phyloP scores from a whole-genome alignment of 2,888 invertebrate genomes.

The Drosophila picticornis region DNA sequence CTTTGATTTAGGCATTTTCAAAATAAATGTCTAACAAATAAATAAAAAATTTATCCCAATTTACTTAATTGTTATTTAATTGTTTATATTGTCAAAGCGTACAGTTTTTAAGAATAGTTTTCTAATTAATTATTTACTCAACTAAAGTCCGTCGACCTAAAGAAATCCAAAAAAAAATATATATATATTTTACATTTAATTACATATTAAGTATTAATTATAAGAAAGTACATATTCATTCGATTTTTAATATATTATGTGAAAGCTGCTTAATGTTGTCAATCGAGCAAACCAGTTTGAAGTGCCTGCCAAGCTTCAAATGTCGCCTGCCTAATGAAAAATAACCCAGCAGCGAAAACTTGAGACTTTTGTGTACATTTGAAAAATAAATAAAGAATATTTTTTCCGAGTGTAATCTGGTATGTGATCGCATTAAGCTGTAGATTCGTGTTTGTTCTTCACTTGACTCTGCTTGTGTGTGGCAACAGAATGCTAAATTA shows the following conservation, averaged over 20 bases:
- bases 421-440: conserved; percentile 59
- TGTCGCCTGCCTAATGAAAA: background rate
- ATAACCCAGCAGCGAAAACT: background rate
- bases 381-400: background rate
- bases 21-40: background rate
- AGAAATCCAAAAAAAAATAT: background rate
- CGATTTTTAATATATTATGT: too few species aligned
- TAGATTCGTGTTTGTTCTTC: conserved; percentile 56
- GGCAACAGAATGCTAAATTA: conserved; percentile 73
- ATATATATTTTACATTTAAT: too few species aligned
- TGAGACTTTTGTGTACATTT: background rate
- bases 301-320: too few species aligned
- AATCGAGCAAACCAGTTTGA: background rate
- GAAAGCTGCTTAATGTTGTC: background rate
- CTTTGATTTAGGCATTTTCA: background rate
- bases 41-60: background rate
- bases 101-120: background rate
- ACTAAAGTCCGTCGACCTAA: background rate
- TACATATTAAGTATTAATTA: background rate
- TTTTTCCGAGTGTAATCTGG: conserved; percentile 31
- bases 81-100: background rate
- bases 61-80: too few species aligned
- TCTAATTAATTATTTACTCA: background rate
- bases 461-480: conserved; percentile 38
- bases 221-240: background rate